Base-by-base conservation (phyloP, 2,113 vertebrate species). In the Centropus unirufus region DNA sequence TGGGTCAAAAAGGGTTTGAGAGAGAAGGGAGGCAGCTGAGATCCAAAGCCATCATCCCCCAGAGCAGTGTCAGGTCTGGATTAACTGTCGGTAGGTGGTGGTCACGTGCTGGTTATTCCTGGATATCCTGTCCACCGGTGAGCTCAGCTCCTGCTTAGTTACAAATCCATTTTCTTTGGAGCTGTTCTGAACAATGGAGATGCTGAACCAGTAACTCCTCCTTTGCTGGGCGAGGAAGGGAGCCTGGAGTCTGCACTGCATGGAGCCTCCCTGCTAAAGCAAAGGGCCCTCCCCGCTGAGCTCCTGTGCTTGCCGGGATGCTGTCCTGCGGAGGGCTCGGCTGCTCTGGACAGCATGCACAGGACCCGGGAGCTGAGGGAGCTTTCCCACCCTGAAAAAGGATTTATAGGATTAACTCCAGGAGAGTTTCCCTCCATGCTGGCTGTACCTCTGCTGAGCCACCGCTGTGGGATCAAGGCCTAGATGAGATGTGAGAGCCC, bases 391-490 rank as follows among this genome's bases (percentile, higher is more conserved):
- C 68, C 18, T 46, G 70, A 27, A 34, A 32, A 42, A 59, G 51
- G 36, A 72, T 89, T 51, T 63, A 3, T 36, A 51, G 20, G 42
- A 24, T 46, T 17, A 80, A 3, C 27, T 66, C 2, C 8, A 39
- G 69, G 52, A 59, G 51, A 10, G 26, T 23, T 40, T 72, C 54
- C 21, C 57, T 69, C 8, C 0, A 0, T 55, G 68, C 52, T 85
- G 90, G 30, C 73, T 42, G 10, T 34, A 49, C 36, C 75, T 54
- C 17, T 18, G 3, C 32, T 66, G 42, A 29, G 55, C 14, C 24
- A 14, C 26, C 1, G 2, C 47, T 14, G 0, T 21, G 39, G n/a
- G 21, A 27, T 77, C 10, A 12, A 34, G 55, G 39, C 19, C 62
- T 85, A 54, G 34, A 6, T 64, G 58, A 66, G 40, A 21, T 46